Conservation (phyloP, 2,113 vertebrate genomes). For the Typhlomys cinereus region DNA sequence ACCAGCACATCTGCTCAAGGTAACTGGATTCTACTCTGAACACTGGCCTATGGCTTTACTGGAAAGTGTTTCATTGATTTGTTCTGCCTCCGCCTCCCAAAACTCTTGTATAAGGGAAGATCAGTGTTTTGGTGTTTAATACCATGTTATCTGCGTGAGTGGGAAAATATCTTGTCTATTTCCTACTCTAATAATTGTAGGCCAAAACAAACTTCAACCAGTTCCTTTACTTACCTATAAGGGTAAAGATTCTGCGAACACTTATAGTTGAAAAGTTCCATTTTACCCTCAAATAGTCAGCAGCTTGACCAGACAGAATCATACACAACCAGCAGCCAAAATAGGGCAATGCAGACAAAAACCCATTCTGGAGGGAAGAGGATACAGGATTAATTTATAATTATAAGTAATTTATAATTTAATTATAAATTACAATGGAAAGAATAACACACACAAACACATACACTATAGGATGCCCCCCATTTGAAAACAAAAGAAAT, state of each 20-base stretch:
- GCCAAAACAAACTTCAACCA: background rate
- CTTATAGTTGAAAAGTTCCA: conserved; percentile 86
- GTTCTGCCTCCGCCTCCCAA: background rate
- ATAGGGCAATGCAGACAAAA: conserved; percentile 97
- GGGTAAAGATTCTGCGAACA: conserved; percentile 92
- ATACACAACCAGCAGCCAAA: conserved; percentile 92
- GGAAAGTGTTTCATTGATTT: background rate
- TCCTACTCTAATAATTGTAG: background rate
- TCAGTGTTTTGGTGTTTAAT: background rate
- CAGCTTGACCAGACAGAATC: conserved; percentile 92
- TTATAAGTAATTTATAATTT: too few species aligned
- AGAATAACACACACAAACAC: background rate
- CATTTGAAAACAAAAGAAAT: background rate
- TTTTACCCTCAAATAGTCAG: conserved; percentile 92
- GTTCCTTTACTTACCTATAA: conserved; percentile 88
- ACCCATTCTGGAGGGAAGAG: conserved; percentile 89
- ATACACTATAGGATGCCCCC: background rate
- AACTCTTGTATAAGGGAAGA: background rate
- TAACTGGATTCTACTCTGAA: background rate
- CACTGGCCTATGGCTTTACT: background rate
- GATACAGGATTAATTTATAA: background rate
- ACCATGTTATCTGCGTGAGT: background rate
- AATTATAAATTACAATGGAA: too few species aligned
- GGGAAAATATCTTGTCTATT: background rate
- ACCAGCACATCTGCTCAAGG: background rate